Percentiles rank a stretch among this genome's conserved stretches.
These are phyloP conservation scores for Brachionus rotundiformis DNA, from an alignment of 1,140 invertebrate genomes.

Conservation along the genomic window DNA sequence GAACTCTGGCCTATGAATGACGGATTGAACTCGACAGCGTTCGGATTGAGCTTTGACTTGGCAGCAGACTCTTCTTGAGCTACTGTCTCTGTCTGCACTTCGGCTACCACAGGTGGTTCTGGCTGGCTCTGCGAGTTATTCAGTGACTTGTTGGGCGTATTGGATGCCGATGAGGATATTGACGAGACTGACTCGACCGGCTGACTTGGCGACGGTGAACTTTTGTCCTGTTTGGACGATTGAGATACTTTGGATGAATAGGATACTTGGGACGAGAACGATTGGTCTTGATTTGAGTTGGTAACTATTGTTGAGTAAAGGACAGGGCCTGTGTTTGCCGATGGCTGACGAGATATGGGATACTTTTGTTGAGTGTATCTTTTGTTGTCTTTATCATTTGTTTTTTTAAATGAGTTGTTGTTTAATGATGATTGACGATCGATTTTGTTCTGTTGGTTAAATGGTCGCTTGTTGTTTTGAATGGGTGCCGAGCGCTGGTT, in stretches of 20 bases:
- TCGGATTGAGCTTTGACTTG: neutral
- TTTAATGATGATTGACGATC: neutral
- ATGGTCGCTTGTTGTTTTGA: neutral
- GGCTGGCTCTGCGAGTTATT: neutral
- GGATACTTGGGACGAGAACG: neutral
- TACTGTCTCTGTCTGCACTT: neutral
- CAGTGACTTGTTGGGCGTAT: neutral
- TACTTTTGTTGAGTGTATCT: neutral
- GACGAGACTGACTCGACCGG: neutral
- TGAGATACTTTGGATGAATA: conserved; percentile 21
- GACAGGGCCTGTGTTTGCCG: neutral
- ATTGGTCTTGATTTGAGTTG: neutral
- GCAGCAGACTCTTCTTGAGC: no score
- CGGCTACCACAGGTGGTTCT: neutral
- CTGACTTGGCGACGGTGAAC: neutral
- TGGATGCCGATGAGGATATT: neutral
- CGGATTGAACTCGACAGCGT: conserved; percentile 11
- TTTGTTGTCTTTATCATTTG: neutral
- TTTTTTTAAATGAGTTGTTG: neutral
- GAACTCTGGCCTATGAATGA: neutral
- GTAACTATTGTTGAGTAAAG: neutral
- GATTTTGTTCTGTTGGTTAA: neutral
- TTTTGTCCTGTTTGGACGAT: conserved; percentile 26
- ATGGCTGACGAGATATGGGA: neutral
- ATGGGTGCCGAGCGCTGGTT: no score